Evolutionary conservation across 2,797 vertebrate species (phyloP).

Genomic region (Siniperca undulata): DNA sequence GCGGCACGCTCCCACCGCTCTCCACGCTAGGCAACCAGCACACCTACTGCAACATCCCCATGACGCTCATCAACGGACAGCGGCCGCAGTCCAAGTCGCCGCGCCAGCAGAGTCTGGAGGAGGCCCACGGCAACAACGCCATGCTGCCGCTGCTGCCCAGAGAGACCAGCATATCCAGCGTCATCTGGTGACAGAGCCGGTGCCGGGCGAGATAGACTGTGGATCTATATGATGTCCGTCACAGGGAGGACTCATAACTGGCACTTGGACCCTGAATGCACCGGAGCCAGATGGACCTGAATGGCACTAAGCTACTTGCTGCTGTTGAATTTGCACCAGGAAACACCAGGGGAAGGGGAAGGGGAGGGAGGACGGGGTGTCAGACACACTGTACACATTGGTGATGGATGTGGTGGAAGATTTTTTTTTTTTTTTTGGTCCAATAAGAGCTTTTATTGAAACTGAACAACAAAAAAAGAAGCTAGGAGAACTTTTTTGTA

Average conservation of each 20-base stretch:
- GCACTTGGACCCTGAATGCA: constrained; percentile 54
- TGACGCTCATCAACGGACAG: constrained; percentile 99
- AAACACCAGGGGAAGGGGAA: constrained; percentile 46
- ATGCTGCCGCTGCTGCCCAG: constrained; percentile 97
- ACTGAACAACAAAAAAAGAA: constrained; percentile 49
- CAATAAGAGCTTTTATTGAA: constrained; percentile 74
- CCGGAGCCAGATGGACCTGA: constrained; percentile 52
- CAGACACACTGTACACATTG: constrained; percentile 26
- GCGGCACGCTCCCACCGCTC: constrained; percentile 93
- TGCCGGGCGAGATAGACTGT: constrained; percentile 20
- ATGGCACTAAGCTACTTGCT: constrained; percentile 67
- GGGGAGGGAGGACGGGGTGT: neutral
- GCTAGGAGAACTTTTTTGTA: constrained; percentile 65
- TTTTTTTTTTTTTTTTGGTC: constrained; percentile 51
- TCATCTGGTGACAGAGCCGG: constrained; percentile 91
- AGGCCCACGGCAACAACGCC: constrained; percentile 96
- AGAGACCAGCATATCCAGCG: constrained; percentile 99
- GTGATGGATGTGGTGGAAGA: constrained; percentile 18
- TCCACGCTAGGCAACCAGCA: constrained; percentile 96
- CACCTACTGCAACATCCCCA: constrained; percentile 99
- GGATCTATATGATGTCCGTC: constrained; percentile 43
- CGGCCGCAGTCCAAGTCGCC: constrained; percentile 92
- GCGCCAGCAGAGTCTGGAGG: constrained; percentile 93
- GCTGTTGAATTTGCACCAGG: constrained; percentile 80
- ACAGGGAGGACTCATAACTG: constrained; percentile 53